phyloP scores from a whole-genome alignment of 2,888 invertebrate species.

The Orchesella flavescens region DNA sequence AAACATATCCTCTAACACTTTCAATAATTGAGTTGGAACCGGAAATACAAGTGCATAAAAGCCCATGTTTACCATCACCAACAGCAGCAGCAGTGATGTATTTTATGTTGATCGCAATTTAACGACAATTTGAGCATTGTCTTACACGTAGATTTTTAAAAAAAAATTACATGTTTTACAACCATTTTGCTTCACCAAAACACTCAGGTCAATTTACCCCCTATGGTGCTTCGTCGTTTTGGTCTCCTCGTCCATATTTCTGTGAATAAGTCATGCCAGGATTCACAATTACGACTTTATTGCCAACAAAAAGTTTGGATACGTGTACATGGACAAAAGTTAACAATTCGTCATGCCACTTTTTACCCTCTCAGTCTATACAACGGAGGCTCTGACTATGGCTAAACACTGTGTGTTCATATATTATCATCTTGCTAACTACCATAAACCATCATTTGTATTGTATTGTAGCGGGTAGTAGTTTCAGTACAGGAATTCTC shows the following conservation, averaged over 20 bases:
- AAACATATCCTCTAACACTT: no score
- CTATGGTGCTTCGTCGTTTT: constrained; percentile 47
- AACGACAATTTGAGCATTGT: background rate
- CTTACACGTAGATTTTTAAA: background rate
- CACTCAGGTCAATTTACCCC: constrained; percentile 53
- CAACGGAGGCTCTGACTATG: constrained; percentile 23
- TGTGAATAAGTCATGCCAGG: constrained; percentile 25
- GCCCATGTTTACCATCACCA: no score
- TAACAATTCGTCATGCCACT: constrained; percentile 17
- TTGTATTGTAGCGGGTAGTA: no score
- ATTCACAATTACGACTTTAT: constrained; percentile 10
- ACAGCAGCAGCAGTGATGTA: no score
- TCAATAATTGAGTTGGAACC: no score
- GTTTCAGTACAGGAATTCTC: background rate
- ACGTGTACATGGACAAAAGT: constrained; percentile 10
- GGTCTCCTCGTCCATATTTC: constrained; percentile 13
- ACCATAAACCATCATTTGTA: no score
- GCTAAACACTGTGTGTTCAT: no score
- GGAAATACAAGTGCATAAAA: no score
- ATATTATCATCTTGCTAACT: no score
- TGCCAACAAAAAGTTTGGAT: background rate
- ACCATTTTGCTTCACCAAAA: constrained; percentile 1
- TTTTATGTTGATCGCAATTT: no score
- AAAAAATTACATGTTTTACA: background rate
- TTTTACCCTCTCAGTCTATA: constrained; percentile 1